These are phyloP conservation scores for Hoplodrina blanda DNA, from an alignment of 2,888 invertebrate genomes.

Conservation along the genomic window DNA sequence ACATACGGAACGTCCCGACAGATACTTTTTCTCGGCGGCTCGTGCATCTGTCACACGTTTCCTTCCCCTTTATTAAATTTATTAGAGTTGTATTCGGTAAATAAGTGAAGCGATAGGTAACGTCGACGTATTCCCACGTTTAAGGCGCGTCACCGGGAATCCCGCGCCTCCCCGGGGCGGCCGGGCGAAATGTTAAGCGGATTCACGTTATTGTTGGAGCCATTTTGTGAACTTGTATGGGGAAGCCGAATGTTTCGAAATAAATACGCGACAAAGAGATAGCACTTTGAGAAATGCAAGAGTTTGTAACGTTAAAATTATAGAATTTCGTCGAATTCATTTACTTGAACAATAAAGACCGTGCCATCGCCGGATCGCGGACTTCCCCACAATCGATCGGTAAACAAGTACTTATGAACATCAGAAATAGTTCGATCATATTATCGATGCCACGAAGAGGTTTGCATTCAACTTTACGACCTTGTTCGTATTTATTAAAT, in stretches of 20 bases:
- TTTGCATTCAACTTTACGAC: constrained; percentile 88
- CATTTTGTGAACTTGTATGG: constrained; percentile 77
- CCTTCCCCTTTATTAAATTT: constrained; percentile 86
- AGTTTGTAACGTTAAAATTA: constrained; percentile 35
- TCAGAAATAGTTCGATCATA: constrained; percentile 83
- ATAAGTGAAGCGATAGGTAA: constrained; percentile 83
- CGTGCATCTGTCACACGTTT: constrained; percentile 79
- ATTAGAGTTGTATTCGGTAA: constrained; percentile 84
- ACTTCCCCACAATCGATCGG: constrained; percentile 56
- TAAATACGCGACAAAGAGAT: constrained; percentile 61
- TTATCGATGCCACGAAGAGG: constrained; percentile 87
- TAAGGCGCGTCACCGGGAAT: constrained; percentile 80
- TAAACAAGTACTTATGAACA: constrained; percentile 67
- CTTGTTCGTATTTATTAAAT: constrained; percentile 90
- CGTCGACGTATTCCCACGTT: constrained; percentile 72
- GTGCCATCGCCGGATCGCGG: constrained; percentile 14
- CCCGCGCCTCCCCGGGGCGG: constrained; percentile 74
- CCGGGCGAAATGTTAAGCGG: constrained; percentile 78
- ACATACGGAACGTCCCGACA: constrained; percentile 58
- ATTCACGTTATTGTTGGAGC: constrained; percentile 80
- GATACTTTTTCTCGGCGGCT: constrained; percentile 67
- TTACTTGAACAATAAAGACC: constrained; percentile 30
- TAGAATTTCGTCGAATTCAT: constrained; percentile 33
- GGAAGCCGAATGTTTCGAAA: constrained; percentile 65
- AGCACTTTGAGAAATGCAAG: constrained; percentile 48